Base-by-base conservation (phyloP, 2,797 vertebrate genomes). In the Moxostoma hubbsi region DNA sequence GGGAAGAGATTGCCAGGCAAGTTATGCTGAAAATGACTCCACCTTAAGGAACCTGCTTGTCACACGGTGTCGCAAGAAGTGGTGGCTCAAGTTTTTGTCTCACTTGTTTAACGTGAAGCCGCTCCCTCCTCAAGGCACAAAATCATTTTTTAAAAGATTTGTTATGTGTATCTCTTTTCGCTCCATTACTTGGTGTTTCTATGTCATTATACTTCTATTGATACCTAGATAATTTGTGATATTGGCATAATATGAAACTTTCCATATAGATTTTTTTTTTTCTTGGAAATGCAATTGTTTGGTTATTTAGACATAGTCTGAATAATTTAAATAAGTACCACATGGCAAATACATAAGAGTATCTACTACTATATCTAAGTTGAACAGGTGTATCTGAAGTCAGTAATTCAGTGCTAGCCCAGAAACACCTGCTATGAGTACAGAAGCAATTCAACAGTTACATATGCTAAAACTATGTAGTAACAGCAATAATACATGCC, bases 51-150 rank as follows among this genome's bases (percentile, higher is more conserved):
- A 93, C 92, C 92, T 90, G 92, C 91, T 93, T 89, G 90, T 93
- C 91, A 67, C 90, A 89, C 58, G 9, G 90, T 94, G 92, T 94
- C 91, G 92, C 92, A 94, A 94, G 88, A 94, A 92, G 92, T 93
- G 85, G 92, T 89, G 91, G 73, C 91, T 93, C 94, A 89, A 93
- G 94, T 94, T 94, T 36, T 93, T 86, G 88, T 79, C 81, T 78
- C 81, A 85, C 86, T 78, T 81, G 75, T 63, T 88, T 85, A 88
- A 87, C 70, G 80, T 50, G 72, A 82, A 85, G 87, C 90, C 92
- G 89, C 93, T 93, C 93, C 93, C 89, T 92, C 86, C 71, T 58
- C 15, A 53, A 84, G 86, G 82, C 70, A 83, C 2, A 78, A 84
- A 84, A 84, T 79, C 11, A 64, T 70, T 36, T 36, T 70, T 0